Evolutionary conservation across 1,140 invertebrate species (phyloP).

Genomic region (Manduca sexta): DNA sequence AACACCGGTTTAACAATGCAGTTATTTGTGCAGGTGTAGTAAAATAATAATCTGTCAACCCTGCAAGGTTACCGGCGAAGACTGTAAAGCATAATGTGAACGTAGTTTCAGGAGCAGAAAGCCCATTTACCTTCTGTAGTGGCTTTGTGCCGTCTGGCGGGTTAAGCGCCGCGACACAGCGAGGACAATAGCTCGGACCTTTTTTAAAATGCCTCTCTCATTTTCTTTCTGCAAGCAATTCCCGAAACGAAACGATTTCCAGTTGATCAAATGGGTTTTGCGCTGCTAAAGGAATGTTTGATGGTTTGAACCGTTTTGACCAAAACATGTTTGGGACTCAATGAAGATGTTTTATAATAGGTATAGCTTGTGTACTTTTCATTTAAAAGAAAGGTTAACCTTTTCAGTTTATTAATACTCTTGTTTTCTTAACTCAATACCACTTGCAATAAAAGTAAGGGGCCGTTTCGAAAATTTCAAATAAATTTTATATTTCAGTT

Average conservation of each 20-base stretch:
- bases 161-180: constrained; percentile 44
- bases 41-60: constrained; percentile 1
- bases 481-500: too few species aligned
- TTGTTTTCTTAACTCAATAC: too few species aligned
- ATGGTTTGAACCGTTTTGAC: constrained; percentile 1
- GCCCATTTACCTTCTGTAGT: constrained; percentile 54
- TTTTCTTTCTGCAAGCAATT: constrained; percentile 28
- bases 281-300: constrained; percentile 16
- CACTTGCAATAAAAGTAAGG: too few species aligned
- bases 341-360: too few species aligned
- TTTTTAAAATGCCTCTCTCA: constrained; percentile 43
- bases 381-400: too few species aligned
- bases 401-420: too few species aligned
- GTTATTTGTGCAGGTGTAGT: not conserved
- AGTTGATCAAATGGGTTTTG: constrained; percentile 22
- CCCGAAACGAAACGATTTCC: constrained; percentile 29
- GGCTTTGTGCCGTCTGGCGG: constrained; percentile 45
- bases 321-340: too few species aligned
- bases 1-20: too few species aligned
- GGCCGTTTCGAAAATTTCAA: too few species aligned
- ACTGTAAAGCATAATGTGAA: constrained; percentile 37
- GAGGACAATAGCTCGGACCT: constrained; percentile 40
- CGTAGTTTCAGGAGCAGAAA: constrained; percentile 44
- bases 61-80: constrained; percentile 6
- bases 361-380: too few species aligned